phyloP scores from a whole-genome alignment of 2,797 vertebrate species.

The Parotocinclus haroldoi region DNA sequence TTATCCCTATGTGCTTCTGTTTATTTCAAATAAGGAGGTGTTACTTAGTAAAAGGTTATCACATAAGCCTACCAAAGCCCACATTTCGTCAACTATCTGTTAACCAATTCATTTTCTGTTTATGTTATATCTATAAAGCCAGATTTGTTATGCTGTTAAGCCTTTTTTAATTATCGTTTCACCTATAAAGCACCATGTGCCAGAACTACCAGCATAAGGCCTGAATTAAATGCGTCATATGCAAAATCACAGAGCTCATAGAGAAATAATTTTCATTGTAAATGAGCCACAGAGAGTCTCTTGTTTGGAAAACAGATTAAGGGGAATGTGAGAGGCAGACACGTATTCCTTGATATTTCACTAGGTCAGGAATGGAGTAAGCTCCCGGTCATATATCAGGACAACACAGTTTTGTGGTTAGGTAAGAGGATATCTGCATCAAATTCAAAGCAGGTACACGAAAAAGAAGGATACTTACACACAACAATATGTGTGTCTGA shows the following conservation, averaged over 20 bases:
- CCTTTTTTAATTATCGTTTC: not conserved
- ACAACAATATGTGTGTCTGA: constrained; percentile 51
- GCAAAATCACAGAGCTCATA: constrained; percentile 19
- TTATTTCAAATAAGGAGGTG: too few relatives aligned
- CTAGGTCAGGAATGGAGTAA: constrained; percentile 50
- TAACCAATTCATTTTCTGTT: constrained; percentile 1
- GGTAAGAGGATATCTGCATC: constrained; percentile 54
- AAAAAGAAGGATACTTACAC: constrained; percentile 39
- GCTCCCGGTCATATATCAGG: constrained; percentile 43
- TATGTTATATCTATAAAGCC: too few relatives aligned
- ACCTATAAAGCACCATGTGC: not conserved
- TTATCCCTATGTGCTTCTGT: too few relatives aligned
- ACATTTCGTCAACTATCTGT: not conserved
- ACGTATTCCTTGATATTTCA: constrained; percentile 62
- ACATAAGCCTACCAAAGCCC: not conserved
- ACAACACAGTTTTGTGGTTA: constrained; percentile 58
- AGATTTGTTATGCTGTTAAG: not conserved
- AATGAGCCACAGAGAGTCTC: constrained; percentile 31
- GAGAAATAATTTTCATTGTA: constrained; percentile 19
- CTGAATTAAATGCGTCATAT: constrained; percentile 20
- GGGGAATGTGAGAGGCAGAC: constrained; percentile 44
- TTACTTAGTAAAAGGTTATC: too few relatives aligned
- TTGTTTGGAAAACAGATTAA: constrained; percentile 12
- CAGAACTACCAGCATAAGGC: not conserved
- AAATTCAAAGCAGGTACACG: constrained; percentile 61